Conservation (phyloP, 2,113 vertebrate genomes). For the Colistium nudipinnis region DNA sequence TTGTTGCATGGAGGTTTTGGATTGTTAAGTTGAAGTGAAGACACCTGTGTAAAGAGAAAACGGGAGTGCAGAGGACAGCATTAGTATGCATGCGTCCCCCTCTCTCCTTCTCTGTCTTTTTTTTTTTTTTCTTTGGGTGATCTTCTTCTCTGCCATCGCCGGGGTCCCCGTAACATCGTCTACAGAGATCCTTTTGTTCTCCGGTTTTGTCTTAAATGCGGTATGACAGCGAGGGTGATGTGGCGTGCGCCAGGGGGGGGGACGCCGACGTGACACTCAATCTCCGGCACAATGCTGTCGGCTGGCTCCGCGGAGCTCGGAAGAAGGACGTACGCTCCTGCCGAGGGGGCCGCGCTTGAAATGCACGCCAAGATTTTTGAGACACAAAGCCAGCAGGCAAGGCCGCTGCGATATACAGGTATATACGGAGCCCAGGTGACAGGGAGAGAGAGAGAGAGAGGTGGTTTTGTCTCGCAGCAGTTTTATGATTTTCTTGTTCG, state of each 20-base stretch:
- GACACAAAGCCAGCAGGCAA: conserved; percentile 43
- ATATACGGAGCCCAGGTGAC: conserved; percentile 12
- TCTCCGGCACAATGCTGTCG: conserved; percentile 35
- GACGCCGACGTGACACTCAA: conserved; percentile 46
- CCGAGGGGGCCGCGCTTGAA: conserved; percentile 43
- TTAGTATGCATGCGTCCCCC: conserved; percentile 66
- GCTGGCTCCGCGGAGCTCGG: conserved; percentile 24
- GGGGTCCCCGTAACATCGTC: conserved; percentile 46
- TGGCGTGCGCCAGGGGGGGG: conserved; percentile 36
- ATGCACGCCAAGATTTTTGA: conserved; percentile 44
- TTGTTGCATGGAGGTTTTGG: conserved; percentile 26
- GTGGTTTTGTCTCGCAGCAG: too few species aligned
- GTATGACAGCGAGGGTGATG: conserved; percentile 50
- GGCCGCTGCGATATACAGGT: conserved; percentile 38
- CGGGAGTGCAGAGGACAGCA: conserved; percentile 53
- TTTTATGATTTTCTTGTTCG: too few species aligned
- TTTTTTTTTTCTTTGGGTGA: conserved; percentile 34
- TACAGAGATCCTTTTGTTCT: conserved; percentile 45
- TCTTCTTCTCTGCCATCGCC: conserved; percentile 54
- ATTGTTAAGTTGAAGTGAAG: conserved; percentile 33
- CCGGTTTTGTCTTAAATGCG: conserved; percentile 60
- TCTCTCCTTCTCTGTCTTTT: conserved; percentile 37
- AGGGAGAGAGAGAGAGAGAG: conserved; percentile 17
- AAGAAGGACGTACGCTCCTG: conserved; percentile 13
- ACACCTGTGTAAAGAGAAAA: conserved; percentile 51